These are phyloP conservation scores for Sweltsa coloradensis DNA, from an alignment of 1,140 invertebrate species.

Conservation along the genomic window DNA sequence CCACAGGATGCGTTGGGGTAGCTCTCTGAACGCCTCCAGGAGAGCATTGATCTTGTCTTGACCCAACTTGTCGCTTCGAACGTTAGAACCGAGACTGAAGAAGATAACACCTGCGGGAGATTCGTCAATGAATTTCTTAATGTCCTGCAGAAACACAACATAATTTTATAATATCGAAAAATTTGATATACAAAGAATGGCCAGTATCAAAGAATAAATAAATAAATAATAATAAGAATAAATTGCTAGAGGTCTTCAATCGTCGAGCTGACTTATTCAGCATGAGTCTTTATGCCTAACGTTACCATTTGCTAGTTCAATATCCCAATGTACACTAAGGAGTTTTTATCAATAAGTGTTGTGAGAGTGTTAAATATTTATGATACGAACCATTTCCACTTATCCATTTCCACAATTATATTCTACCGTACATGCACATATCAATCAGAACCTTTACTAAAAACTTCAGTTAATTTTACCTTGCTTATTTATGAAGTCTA, in stretches of 20 bases:
- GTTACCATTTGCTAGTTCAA: background rate
- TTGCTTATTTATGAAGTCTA: too few species aligned
- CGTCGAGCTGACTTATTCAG: background rate
- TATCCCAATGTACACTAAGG: too few species aligned
- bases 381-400: too few species aligned
- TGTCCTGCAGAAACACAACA: conserved; percentile 15
- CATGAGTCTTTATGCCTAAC: background rate
- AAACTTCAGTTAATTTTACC: too few species aligned
- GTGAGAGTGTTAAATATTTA: too few species aligned
- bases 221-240: background rate
- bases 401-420: too few species aligned
- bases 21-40: conserved; percentile 35
- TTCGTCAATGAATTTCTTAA: conserved; percentile 17
- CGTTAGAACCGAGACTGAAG: conserved; percentile 42
- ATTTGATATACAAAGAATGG: conserved; percentile 10
- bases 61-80: conserved; percentile 37
- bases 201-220: background rate
- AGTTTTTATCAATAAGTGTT: too few species aligned
- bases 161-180: background rate
- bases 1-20: conserved; percentile 37
- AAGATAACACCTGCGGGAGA: conserved; percentile 40
- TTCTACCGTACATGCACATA: too few species aligned
- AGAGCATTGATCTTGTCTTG: conserved; percentile 33
- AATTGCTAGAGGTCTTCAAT: background rate
- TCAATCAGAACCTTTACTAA: too few species aligned